Evolutionary conservation across 2,888 invertebrate species (phyloP), one percentile per base, ranked within the genome.

Genomic region (Thymelicus sylvestris): DNA sequence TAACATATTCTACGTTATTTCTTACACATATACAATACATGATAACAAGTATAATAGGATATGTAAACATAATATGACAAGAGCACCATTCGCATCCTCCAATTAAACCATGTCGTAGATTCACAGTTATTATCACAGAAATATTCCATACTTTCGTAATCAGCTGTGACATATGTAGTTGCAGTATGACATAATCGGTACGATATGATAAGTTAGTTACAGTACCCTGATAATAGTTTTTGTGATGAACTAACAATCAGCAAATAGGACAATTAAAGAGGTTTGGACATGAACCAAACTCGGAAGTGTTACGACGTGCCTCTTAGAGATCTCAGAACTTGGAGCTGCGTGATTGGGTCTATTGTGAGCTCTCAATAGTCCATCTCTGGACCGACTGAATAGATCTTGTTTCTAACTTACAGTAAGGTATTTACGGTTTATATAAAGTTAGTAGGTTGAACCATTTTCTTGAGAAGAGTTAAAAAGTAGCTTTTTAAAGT

Each of bases 291-390:
- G 66, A 69, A 66, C 69, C 75, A 73, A 79, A 80, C 75, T 78
- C 76, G 78, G 79, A 78, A 79, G 78, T 78, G 72, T 73, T 75
- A 77, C 82, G 83, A 92, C 92, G 91, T 92, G 92, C 86, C 80
- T 85, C 80, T 79, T 74, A 83, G 86, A 85, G 88, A 86, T 85
- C 86, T 84, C 80, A 81, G 81, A 86, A 89, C 84, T 90, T 88
- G 83, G 83, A 80, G 77, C 77, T 80, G 84, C 85, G 83, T 93
- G 92, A 93, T 93, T 93, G 92, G 87, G 86, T 82, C 87, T 83
- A 92, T 93, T 92, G 92, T 92, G 80, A 83, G 80, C 80, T 83
- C 75, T 90, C 88, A 90, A 90, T 89, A 88, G 86, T 83, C 89
- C 84, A 85, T 83, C 86, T 83, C 80, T 81, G 82, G 83, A 85